Evolutionary conservation across 2,113 vertebrate genomes (phyloP), one percentile per base, ranked within the genome.

Genomic region (Asarcornis scutulata): DNA sequence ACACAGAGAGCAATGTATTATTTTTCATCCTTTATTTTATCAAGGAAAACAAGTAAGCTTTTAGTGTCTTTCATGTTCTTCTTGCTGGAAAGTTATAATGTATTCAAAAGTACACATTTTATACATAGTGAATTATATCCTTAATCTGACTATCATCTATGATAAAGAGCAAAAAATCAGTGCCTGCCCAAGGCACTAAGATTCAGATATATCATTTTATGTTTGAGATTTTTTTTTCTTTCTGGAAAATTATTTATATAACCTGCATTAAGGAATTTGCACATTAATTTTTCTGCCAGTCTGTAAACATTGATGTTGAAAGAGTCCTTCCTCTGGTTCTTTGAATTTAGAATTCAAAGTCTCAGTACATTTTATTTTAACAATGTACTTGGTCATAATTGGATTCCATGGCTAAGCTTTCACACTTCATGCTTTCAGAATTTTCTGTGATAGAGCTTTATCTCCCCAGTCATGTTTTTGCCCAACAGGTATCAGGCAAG

Each of bases 231-330:
- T 46, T 46, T 48, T 48, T 48, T 48, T 48, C 20, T 48, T 48
- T 48, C 46, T 38, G 17, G 86, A 88, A 91, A 31, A 2, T 46
- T 29, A 18, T 42, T 14, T 16, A 9, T 48, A 60, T 15, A 79
- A 71, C 2, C 14, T 42, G 12, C 38, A 13, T 18, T 31, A 27
- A 79, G 83, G 73, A 86, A 84, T 46, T 23, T 71, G 38, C 13
- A 48, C 38, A 11, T 36, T 12, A 0, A 0, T 71, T 90, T 84
- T 0, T 0, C 15, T 75, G 22, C 6, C 1, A 1, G 5, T 60
- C 9, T 88, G 17, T 38, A 76, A 67, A 48, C 31, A 32, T 2
- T 23, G 25, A 11, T 40, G 18, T 48, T 48, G 46, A 48, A 21
- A 72, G 64, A 18, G 46, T 48, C 46, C 5, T 72, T 67, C 34